phyloP scores from a whole-genome alignment of 2,113 vertebrate genomes.

The Laticauda colubrina region DNA sequence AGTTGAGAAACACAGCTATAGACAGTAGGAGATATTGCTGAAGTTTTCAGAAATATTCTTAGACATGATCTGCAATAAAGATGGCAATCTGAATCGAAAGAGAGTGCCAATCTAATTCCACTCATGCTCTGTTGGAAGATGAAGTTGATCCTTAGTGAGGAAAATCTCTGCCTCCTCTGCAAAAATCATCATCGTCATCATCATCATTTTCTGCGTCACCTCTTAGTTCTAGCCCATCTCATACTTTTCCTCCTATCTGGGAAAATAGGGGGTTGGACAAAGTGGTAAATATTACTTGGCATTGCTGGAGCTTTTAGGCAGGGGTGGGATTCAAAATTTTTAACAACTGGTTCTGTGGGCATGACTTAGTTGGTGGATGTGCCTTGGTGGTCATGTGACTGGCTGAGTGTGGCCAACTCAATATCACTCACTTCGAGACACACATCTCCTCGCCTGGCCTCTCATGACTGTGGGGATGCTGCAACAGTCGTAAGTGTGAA shows the following conservation, averaged over 20 bases:
- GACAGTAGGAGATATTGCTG: neutral
- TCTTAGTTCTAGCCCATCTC: neutral
- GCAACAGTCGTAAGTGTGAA: too few species aligned
- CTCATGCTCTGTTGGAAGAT: neutral
- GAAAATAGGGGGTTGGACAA: neutral
- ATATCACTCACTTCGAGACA: too few species aligned
- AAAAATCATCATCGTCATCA: neutral
- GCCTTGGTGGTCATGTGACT: too few species aligned
- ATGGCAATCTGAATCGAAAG: neutral
- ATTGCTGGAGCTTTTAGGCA: neutral
- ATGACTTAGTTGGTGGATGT: too few species aligned
- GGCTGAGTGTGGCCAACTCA: too few species aligned
- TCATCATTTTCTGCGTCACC: neutral
- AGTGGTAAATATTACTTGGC: neutral
- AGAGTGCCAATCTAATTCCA: neutral
- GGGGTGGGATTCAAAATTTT: too few species aligned
- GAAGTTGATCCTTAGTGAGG: neutral
- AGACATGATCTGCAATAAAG: neutral
- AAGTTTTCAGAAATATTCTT: neutral
- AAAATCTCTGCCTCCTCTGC: neutral
- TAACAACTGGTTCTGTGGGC: too few species aligned
- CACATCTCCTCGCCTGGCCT: too few species aligned
- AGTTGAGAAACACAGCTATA: neutral
- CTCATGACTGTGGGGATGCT: too few species aligned
- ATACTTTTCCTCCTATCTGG: neutral